phyloP scores from a whole-genome alignment of 2,797 vertebrate genomes.

The Melanitta fusca region DNA sequence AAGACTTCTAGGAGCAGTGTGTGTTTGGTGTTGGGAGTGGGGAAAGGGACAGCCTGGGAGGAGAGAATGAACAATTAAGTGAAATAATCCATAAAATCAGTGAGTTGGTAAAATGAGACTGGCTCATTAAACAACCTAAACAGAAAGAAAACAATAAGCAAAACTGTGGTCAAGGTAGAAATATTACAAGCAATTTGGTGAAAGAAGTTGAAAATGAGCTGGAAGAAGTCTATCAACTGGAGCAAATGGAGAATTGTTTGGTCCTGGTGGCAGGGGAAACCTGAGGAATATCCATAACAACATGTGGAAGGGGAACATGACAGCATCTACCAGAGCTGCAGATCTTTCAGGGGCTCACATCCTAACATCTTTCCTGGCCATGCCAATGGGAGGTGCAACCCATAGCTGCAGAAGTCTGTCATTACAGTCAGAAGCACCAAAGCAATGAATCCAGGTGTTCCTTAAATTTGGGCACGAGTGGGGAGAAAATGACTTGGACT shows the following conservation, averaged over 20 bases:
- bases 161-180: neutral
- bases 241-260: neutral
- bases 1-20: neutral
- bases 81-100: neutral
- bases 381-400: neutral
- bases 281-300: neutral
- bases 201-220: conserved; percentile 1
- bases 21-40: neutral
- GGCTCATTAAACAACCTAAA: conserved; percentile 24
- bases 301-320: neutral
- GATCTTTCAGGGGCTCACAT: neutral
- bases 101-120: conserved; percentile 15
- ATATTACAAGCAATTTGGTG: neutral
- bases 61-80: neutral
- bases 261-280: neutral
- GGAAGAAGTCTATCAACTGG: neutral
- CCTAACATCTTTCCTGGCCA: neutral
- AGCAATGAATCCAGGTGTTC: neutral
- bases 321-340: neutral
- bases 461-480: neutral
- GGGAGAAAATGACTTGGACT: neutral
- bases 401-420: neutral
- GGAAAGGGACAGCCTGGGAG: neutral
- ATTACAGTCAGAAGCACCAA: neutral
- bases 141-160: conserved; percentile 13